Evolutionary conservation across 2,113 vertebrate genomes (phyloP).

Genomic region (Penelope pileata): DNA sequence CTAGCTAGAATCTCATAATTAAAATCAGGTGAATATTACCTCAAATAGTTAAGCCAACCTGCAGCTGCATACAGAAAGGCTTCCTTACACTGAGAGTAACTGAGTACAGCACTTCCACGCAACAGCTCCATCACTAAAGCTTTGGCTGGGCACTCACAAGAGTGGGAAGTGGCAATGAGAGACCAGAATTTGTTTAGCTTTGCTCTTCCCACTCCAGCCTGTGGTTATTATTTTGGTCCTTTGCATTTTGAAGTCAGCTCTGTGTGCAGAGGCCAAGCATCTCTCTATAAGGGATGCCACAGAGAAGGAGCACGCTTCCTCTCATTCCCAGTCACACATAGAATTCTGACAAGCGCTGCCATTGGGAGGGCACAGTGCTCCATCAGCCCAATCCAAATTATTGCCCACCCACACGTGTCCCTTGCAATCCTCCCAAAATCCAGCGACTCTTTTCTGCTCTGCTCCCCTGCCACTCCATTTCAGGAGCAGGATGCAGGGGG

Average conservation of each 20-base stretch:
- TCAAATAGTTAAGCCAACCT: neutral
- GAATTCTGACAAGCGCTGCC: accelerated
- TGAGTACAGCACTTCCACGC: neutral
- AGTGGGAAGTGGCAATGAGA: neutral
- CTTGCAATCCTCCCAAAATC: neutral
- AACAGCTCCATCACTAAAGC: neutral
- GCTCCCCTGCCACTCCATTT: neutral
- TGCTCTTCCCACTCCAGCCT: neutral
- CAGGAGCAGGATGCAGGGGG: neutral
- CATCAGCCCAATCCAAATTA: neutral
- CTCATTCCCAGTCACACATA: neutral
- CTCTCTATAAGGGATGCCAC: neutral
- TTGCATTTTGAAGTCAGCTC: neutral
- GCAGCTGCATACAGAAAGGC: neutral
- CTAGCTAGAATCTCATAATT: neutral
- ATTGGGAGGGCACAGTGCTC: neutral
- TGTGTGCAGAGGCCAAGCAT: neutral
- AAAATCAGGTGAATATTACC: neutral
- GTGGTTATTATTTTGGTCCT: neutral
- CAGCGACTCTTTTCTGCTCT: neutral
- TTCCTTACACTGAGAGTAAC: neutral
- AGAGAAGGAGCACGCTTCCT: neutral
- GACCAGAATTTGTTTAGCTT: neutral
- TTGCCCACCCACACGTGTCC: accelerated
- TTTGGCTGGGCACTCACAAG: neutral